phyloP scores from a whole-genome alignment of 2,113 vertebrate genomes.

The Oxyura jamaicensis region DNA sequence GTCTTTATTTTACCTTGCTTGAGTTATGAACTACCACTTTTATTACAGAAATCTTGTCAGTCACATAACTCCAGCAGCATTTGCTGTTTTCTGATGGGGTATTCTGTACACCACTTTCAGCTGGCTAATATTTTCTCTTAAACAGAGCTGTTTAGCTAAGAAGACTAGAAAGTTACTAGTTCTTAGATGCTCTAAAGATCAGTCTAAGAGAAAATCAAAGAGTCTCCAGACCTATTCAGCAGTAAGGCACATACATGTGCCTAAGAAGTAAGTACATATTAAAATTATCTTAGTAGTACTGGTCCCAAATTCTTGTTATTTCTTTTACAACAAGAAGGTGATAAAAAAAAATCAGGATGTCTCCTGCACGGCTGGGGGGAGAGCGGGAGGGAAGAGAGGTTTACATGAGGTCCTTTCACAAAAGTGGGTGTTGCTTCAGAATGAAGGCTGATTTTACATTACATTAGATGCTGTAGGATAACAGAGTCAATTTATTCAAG shows the following conservation, averaged over 20 bases:
- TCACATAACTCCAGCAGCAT: background rate
- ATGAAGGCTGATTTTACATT: background rate
- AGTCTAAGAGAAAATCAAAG: background rate
- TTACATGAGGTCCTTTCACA: background rate
- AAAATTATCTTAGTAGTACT: background rate
- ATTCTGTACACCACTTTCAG: background rate
- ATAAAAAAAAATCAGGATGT: background rate
- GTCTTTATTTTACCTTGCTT: background rate
- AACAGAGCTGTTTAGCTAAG: background rate
- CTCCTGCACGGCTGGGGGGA: background rate
- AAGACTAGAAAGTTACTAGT: background rate
- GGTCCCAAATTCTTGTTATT: background rate
- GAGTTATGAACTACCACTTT: background rate
- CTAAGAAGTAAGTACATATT: background rate
- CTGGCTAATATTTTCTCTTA: slow-evolving; percentile 20
- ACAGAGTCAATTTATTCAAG: background rate
- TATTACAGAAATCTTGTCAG: slow-evolving; percentile 2
- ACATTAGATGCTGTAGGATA: background rate
- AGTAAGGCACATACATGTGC: background rate
- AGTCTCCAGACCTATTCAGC: background rate
- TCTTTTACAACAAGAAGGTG: background rate
- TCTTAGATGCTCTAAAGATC: slow-evolving; percentile 7
- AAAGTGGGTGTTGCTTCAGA: background rate
- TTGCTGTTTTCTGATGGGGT: background rate
- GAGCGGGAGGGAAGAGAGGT: background rate